These are phyloP conservation scores for Lasioglossum figueresi DNA, from an alignment of 2,888 invertebrate genomes.

Conservation along the genomic window DNA sequence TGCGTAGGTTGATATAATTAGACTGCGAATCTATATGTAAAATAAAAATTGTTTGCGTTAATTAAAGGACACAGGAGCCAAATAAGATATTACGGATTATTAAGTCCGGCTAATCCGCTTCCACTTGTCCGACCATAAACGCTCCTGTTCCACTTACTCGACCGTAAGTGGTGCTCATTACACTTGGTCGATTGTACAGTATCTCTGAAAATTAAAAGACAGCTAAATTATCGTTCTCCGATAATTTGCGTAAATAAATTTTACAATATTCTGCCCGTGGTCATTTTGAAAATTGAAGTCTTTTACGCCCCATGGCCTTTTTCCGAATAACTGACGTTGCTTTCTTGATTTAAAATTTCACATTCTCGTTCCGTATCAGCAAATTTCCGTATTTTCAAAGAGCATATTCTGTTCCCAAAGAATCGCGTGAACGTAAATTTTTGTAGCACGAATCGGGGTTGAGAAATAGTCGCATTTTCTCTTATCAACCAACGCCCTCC, in stretches of 20 bases:
- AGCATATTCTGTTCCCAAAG: not conserved
- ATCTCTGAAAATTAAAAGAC: not conserved
- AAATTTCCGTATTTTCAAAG: not conserved
- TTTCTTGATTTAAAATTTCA: not conserved
- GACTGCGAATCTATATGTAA: not conserved
- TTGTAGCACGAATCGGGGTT: not conserved
- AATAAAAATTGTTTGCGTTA: not conserved
- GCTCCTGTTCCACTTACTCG: not conserved
- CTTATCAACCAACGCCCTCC: not conserved
- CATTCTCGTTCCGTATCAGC: not conserved
- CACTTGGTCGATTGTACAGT: not conserved
- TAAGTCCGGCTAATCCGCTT: not conserved
- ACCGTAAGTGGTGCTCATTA: not conserved
- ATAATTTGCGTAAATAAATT: not conserved
- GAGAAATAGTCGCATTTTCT: not conserved
- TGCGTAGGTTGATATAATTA: not conserved
- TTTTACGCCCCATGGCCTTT: no score
- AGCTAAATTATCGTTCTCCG: no score
- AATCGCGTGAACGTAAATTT: not conserved
- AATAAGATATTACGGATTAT: not conserved
- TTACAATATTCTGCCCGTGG: not conserved
- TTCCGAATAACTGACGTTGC: no score
- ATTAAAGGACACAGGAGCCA: no score
- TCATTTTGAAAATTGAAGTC: no score
- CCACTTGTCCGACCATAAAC: conserved; percentile 1